Base-by-base conservation (phyloP, 2,888 invertebrate species). In the Heliconius sara region DNA sequence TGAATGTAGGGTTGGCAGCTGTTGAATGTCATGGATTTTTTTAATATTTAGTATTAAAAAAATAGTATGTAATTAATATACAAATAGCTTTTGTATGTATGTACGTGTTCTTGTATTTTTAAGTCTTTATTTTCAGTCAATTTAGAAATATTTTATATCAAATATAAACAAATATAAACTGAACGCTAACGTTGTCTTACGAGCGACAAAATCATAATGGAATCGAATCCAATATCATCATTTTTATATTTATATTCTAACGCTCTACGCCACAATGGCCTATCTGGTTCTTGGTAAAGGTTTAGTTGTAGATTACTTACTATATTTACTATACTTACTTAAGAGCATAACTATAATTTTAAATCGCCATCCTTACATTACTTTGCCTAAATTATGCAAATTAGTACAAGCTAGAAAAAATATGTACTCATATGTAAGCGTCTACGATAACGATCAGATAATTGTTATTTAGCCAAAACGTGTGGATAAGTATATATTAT, bases 1-100 rank as follows among this genome's bases (percentile, higher is more conserved):
- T 85, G 84, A 85, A 79, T 83, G 60, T 81, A 89, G 90, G 89
- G 90, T 78, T 90, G 89, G 63, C 82, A 57, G 70, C 22, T 65
- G 30, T 57, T 76, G 7, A 52, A 47, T 57, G 47, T 13, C 25
- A 13, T 12, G 0, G 6, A 7, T 65, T 7, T 57, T 10, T 57
- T 65, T 73, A 60, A 63, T 52, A 63, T 76, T 34, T 65, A 27
- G 19, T 63, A 16, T 34, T n/a, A 34, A 34, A 39, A 34, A 39
- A 39, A 2, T 39, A 1, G 10, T 39, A 39, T 39, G 39, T 10
- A 10, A 39, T 9, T 39, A 39, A 2, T 39, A 10, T 2, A 39
- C 39, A 39, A 47, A 47, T 47, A 47, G 4, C 5, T 43, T 13
- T 13, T 43, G 43, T 43, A 13, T 43, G 39, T 39, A 39, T 39